Percentiles rank a stretch among this genome's conserved stretches.
Evolutionary conservation across 2,888 invertebrate species (phyloP).

Genomic region (Mesoligia furuncula): DNA sequence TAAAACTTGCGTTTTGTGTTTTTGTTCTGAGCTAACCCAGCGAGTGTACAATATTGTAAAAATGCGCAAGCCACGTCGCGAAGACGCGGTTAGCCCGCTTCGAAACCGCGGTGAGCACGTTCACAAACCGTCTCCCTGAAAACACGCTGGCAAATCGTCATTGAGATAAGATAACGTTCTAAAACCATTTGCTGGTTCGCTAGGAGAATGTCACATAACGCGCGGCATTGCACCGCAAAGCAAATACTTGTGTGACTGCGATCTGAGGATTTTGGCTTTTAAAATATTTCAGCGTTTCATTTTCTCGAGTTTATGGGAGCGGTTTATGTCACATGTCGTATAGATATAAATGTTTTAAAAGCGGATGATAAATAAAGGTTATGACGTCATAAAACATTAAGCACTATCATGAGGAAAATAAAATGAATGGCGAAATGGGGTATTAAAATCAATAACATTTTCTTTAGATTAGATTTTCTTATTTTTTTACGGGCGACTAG

Average conservation of each 20-base stretch:
- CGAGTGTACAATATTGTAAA: too few relatives aligned
- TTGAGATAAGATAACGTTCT: not conserved
- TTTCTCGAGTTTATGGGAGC: conserved; percentile 23
- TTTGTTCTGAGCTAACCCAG: too few relatives aligned
- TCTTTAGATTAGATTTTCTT: not conserved
- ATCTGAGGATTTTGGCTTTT: conserved; percentile 1
- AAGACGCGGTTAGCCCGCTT: not conserved
- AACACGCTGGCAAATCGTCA: not conserved
- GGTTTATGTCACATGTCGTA: conserved; percentile 26
- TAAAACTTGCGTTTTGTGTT: too few relatives aligned
- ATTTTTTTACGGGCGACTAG: not conserved
- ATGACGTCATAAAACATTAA: conserved; percentile 19
- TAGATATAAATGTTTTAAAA: conserved; percentile 46
- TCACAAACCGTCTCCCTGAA: not conserved
- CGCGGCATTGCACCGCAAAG: not conserved
- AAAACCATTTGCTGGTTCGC: not conserved
- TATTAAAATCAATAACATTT: not conserved
- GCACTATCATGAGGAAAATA: conserved; percentile 13
- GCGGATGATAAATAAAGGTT: conserved; percentile 26
- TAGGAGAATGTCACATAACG: too few relatives aligned
- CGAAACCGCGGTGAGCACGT: not conserved
- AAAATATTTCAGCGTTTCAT: conserved; percentile 29
- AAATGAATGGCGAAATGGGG: not conserved
- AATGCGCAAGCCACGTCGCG: not conserved
- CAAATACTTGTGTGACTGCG: not conserved